Conservation (phyloP, 2,888 invertebrate species). For the Eupithecia dodoneata region DNA sequence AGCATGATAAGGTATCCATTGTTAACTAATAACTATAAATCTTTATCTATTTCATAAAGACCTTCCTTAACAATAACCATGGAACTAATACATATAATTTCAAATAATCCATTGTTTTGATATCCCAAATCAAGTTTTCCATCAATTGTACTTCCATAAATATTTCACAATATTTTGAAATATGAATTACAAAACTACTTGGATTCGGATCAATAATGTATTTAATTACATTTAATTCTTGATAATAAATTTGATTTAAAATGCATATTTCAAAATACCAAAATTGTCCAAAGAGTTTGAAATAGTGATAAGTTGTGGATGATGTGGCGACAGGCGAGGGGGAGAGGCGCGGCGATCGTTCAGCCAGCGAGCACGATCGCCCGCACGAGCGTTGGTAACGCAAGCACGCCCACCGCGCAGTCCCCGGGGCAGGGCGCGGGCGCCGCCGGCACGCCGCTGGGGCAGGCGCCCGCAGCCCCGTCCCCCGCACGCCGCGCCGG, state of each 20-base stretch:
- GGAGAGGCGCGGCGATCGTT: constrained; percentile 81
- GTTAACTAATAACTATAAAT: neutral
- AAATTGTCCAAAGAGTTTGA: neutral
- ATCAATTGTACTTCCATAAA: constrained; percentile 1
- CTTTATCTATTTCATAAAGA: constrained; percentile 12
- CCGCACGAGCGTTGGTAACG: constrained; percentile 79
- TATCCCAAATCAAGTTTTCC: constrained; percentile 8
- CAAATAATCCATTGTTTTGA: constrained; percentile 1
- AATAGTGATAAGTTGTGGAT: constrained; percentile 40
- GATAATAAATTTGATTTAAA: neutral
- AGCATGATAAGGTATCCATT: constrained; percentile 41
- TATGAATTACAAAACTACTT: constrained; percentile 9
- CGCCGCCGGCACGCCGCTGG: constrained; percentile 45
- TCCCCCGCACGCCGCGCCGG: constrained; percentile 80
- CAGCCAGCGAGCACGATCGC: constrained; percentile 80
- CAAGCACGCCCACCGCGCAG: constrained; percentile 46
- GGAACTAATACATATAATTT: constrained; percentile 5
- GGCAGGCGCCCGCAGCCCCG: constrained; percentile 52
- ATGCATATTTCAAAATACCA: constrained; percentile 27
- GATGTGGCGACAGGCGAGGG: constrained; percentile 74
- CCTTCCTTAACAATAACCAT: constrained; percentile 12
- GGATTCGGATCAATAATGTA: neutral
- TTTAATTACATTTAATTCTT: neutral
- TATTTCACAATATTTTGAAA: constrained; percentile 18
- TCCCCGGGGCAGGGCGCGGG: constrained; percentile 46